Evolutionary conservation across 1,140 invertebrate genomes (phyloP).

Genomic region (Pseudomyrmex concolor): DNA sequence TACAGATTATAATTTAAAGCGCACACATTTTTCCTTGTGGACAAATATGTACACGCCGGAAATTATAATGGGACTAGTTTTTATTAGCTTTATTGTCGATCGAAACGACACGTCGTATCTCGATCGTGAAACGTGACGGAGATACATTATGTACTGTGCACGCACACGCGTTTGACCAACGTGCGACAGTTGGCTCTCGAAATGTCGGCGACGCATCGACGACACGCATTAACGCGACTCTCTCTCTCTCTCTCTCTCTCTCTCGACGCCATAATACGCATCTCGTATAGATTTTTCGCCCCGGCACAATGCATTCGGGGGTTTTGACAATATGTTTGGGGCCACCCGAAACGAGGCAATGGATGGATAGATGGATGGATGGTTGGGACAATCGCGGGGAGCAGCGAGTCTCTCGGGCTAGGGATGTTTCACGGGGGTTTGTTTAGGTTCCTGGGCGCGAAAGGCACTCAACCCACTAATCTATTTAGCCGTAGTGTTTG

Average conservation of each 20-base stretch:
- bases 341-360: constrained; percentile 66
- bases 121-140: constrained; percentile 8
- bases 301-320: constrained; percentile 67
- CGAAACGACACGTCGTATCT: neutral
- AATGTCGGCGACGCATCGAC: constrained; percentile 66
- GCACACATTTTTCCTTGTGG: neutral
- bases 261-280: constrained; percentile 67
- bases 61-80: constrained; percentile 12
- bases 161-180: constrained; percentile 50
- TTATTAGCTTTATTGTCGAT: constrained; percentile 54
- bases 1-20: neutral
- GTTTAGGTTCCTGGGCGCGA: constrained; percentile 79
- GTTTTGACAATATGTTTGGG: constrained; percentile 79
- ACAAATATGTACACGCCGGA: neutral
- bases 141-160: constrained; percentile 31
- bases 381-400: constrained; percentile 45
- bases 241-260: constrained; percentile 11
- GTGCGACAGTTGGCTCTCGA: constrained; percentile 78
- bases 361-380: constrained; percentile 66
- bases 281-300: constrained; percentile 57
- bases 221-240: constrained; percentile 81
- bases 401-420: neutral
- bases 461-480: constrained; percentile 84
- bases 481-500: constrained; percentile 85
- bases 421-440: constrained; percentile 74